phyloP scores from a whole-genome alignment of 2,888 invertebrate genomes.

The Ellobium chinense region DNA sequence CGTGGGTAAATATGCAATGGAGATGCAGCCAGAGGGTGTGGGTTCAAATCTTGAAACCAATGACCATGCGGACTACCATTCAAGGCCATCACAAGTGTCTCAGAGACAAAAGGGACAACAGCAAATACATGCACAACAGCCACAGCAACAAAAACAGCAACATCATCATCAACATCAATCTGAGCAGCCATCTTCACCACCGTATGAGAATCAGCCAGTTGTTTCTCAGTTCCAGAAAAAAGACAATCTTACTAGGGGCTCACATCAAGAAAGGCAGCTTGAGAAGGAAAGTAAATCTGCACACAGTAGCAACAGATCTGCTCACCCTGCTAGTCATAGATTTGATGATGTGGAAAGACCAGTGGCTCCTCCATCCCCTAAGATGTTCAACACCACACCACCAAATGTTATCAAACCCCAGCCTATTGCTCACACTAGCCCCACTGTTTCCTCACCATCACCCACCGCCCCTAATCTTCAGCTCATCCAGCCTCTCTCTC shows the following conservation, averaged over 20 bases:
- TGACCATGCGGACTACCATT: neutral
- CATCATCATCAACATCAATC: too few relatives aligned
- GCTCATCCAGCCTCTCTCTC: neutral
- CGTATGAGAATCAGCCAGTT: slow-evolving; percentile 24
- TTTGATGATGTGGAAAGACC: neutral
- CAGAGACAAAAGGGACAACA: neutral
- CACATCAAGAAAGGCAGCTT: neutral
- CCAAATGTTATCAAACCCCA: slow-evolving; percentile 70
- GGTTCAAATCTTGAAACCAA: neutral
- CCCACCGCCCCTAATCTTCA: neutral
- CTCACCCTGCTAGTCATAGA: neutral
- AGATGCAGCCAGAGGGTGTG: slow-evolving; percentile 42
- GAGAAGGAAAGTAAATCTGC: slow-evolving; percentile 4
- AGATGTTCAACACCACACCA: slow-evolving; percentile 67
- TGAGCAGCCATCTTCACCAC: slow-evolving; percentile 25
- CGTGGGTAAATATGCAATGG: slow-evolving; percentile 51
- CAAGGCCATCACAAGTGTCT: neutral
- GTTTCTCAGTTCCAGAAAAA: neutral
- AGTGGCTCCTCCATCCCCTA: slow-evolving; percentile 58
- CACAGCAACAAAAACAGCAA: neutral
- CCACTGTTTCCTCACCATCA: slow-evolving; percentile 21
- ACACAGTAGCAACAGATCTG: neutral
- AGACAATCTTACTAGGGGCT: neutral
- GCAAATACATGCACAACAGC: neutral
- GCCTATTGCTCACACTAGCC: slow-evolving; percentile 54